Percentiles rank a stretch among this genome's conserved stretches.
Conservation (phyloP, 2,113 vertebrate genomes). For the Proteles cristata region DNA sequence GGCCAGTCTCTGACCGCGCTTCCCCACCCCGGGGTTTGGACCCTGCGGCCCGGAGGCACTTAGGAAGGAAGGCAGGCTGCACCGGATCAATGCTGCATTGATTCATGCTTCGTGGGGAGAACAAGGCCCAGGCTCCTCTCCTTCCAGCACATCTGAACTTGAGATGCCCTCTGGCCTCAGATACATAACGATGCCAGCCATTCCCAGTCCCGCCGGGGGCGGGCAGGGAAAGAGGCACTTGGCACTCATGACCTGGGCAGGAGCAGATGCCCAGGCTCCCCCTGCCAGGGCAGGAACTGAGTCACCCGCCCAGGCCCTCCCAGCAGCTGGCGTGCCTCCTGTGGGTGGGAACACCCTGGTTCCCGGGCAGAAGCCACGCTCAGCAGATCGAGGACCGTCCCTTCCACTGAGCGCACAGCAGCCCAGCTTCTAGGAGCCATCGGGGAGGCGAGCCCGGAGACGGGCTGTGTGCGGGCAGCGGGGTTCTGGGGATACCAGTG, state of each 20-base stretch:
- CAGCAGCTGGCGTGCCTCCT: slow-evolving; percentile 63
- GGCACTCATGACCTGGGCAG: slow-evolving; percentile 59
- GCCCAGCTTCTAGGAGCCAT: no score
- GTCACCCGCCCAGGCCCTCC: slow-evolving; percentile 33
- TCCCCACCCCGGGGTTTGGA: accelerated
- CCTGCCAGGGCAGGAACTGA: slow-evolving; percentile 74
- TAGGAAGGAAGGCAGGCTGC: slow-evolving; percentile 76
- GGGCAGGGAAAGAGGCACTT: slow-evolving; percentile 57
- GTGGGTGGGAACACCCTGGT: slow-evolving; percentile 65
- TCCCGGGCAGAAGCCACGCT: background rate
- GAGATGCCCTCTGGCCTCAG: slow-evolving; percentile 79
- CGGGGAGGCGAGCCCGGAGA: no score
- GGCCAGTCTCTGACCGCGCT: background rate
- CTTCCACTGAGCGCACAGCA: background rate
- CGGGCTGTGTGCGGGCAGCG: no score
- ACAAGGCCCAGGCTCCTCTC: slow-evolving; percentile 69
- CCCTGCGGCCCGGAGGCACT: slow-evolving; percentile 41
- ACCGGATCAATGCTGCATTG: slow-evolving; percentile 81
- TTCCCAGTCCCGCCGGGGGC: slow-evolving; percentile 65
- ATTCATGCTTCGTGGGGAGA: slow-evolving; percentile 74
- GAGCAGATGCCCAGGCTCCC: slow-evolving; percentile 68
- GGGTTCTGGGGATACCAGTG: no score
- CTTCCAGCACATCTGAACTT: slow-evolving; percentile 76
- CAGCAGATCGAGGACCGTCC: background rate
- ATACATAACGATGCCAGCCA: slow-evolving; percentile 74